Percentiles rank a stretch among this genome's conserved stretches.
Evolutionary conservation across 2,888 invertebrate genomes (phyloP).

Genomic region (Dryobota labecula): DNA sequence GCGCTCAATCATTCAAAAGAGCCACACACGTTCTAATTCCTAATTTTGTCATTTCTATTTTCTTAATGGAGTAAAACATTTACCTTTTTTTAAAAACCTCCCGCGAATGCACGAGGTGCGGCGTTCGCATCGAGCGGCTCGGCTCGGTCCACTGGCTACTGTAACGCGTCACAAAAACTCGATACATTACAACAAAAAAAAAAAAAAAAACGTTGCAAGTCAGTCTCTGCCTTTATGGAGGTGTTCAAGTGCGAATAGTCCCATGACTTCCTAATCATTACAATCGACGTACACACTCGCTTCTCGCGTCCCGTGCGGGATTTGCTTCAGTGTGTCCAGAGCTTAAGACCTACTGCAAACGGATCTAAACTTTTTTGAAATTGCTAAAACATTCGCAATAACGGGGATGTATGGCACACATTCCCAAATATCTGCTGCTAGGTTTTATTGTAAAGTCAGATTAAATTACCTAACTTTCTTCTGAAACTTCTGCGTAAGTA

Average conservation of each 20-base stretch:
- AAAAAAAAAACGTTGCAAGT: too few relatives aligned
- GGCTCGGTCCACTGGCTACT: too few relatives aligned
- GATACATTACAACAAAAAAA: too few relatives aligned
- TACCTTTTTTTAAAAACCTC: too few relatives aligned
- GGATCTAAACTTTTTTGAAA: constrained; percentile 5
- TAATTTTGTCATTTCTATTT: too few relatives aligned
- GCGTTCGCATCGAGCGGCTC: too few relatives aligned
- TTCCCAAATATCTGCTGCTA: constrained; percentile 1
- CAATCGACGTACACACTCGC: neutral
- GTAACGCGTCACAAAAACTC: too few relatives aligned
- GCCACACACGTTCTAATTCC: too few relatives aligned
- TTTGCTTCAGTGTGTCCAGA: neutral
- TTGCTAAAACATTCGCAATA: constrained; percentile 24
- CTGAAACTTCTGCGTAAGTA: constrained; percentile 1
- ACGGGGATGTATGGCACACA: constrained; percentile 1
- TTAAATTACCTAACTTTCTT: neutral
- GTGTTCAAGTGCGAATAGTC: neutral
- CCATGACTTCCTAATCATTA: neutral
- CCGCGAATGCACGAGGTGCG: too few relatives aligned
- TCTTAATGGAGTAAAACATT: too few relatives aligned
- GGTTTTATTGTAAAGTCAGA: constrained; percentile 13
- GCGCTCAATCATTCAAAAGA: too few relatives aligned
- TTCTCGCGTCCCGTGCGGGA: neutral
- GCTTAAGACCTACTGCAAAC: neutral
- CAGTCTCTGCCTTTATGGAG: too few relatives aligned